Conservation (phyloP, 2,888 invertebrate species). For the Troides oblongomaculatus region DNA sequence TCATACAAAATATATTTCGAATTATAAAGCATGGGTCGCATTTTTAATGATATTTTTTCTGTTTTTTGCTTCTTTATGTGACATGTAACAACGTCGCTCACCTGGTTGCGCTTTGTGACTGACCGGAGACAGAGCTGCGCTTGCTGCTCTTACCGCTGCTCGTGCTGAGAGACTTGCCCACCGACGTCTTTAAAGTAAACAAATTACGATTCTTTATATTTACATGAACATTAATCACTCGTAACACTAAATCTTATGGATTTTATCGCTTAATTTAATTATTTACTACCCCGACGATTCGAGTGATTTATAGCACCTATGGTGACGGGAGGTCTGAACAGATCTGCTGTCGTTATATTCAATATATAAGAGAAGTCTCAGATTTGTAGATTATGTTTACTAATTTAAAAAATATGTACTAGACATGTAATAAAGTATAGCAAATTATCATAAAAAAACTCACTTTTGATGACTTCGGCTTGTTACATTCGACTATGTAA, state of each 20-base stretch:
- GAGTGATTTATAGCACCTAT: too few species aligned
- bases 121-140: conserved; percentile 71
- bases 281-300: too few species aligned
- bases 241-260: too few species aligned
- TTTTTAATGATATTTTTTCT: conserved; percentile 11
- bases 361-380: too few species aligned
- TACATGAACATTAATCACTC: neutral
- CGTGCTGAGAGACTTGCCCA: conserved; percentile 70
- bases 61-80: neutral
- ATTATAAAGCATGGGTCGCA: conserved; percentile 23
- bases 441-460: conserved; percentile 19
- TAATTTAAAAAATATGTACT: neutral
- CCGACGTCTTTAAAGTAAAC: conserved; percentile 60
- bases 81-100: conserved; percentile 44
- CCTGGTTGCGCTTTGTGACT: conserved; percentile 72
- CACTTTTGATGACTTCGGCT: conserved; percentile 84
- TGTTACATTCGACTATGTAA: conserved; percentile 90
- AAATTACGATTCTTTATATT: neutral
- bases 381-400: too few species aligned
- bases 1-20: conserved; percentile 49
- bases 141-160: conserved; percentile 72
- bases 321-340: too few species aligned
- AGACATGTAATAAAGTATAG: neutral
- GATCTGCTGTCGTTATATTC: too few species aligned
- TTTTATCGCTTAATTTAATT: too few species aligned